Base-by-base conservation (phyloP, 1,140 invertebrate genomes). In the Physella acuta region DNA sequence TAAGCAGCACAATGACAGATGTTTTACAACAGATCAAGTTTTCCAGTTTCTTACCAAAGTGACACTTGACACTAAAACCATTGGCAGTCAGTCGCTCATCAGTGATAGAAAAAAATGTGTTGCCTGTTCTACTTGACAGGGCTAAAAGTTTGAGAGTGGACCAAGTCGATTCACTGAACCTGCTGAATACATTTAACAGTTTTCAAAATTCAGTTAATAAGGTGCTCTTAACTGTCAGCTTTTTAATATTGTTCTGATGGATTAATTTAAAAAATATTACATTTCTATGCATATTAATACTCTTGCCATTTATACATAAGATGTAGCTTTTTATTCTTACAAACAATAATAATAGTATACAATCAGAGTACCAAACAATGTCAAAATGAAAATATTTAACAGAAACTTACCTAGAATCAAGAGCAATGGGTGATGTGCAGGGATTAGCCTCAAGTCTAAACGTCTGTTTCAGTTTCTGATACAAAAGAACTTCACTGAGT, bases 61-160 rank as follows among this genome's bases (percentile, higher is more conserved):
- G 67, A 31, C 67, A 71, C 51, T 62, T 68, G n/a, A 77, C 63
- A n/a, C 63, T 37, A 52, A 78, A 76, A 20, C 76, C 76, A 72
- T 78, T 78, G 39, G 60, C 68, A 11, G 61, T 58, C 17, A 78
- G 60, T 11, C 72, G 37, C 51, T 55, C 34, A 51, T 78, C 76
- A 14, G 34, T 51, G 33, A 76, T 28, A n/a, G 66, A 11, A 53
- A 39, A 37, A 49, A 73, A 74, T 16, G 67, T 64, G n/a, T 52
- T 44, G 11, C 17, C 11, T 51, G 39, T 52, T n/a, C 24, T 16
- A 26, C 59, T 24, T 16, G 16, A 8, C 28, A 8, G 16, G n/a
- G 59, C 59, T 30, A 61, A 28, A 4, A 36, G 34, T 61, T 61
- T 34, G 1, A 61, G 30, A n/a, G 36, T 24, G 2, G 11, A 30